Conservation (phyloP, 2,888 invertebrate genomes). For the Brenthis ino region DNA sequence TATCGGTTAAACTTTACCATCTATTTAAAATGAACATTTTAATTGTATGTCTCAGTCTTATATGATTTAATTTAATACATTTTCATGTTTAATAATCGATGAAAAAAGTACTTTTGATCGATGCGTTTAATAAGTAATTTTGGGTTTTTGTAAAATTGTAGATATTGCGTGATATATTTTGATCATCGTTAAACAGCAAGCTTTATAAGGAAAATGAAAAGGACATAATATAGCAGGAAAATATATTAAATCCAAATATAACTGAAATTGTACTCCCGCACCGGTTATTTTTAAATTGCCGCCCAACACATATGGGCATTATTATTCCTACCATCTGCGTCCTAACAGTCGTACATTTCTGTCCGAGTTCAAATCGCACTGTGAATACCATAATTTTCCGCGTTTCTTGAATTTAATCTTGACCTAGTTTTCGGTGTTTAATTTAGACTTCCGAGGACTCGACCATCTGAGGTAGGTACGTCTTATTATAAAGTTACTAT, state of each 20-base stretch:
- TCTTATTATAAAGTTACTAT: slow-evolving; percentile 59
- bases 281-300: slow-evolving; percentile 70
- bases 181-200: background rate
- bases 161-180: background rate
- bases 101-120: too few species aligned
- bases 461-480: slow-evolving; percentile 55
- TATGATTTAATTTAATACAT: too few species aligned
- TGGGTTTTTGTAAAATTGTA: background rate
- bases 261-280: slow-evolving; percentile 67
- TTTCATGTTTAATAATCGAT: too few species aligned
- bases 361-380: slow-evolving; percentile 29
- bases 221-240: slow-evolving; percentile 21
- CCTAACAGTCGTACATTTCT: slow-evolving; percentile 50
- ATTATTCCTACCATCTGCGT: slow-evolving; percentile 68
- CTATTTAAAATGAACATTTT: too few species aligned
- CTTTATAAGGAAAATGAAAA: slow-evolving; percentile 14
- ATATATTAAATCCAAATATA: slow-evolving; percentile 53
- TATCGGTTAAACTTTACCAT: too few species aligned
- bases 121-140: background rate
- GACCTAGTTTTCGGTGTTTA: slow-evolving; percentile 60
- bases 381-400: slow-evolving; percentile 43
- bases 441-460: slow-evolving; percentile 52
- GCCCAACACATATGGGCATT: slow-evolving; percentile 64
- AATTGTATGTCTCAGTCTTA: too few species aligned
- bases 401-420: slow-evolving; percentile 50